These are phyloP conservation scores for Plectrocnemia conspersa DNA, from an alignment of 1,140 invertebrate genomes.

Conservation along the genomic window DNA sequence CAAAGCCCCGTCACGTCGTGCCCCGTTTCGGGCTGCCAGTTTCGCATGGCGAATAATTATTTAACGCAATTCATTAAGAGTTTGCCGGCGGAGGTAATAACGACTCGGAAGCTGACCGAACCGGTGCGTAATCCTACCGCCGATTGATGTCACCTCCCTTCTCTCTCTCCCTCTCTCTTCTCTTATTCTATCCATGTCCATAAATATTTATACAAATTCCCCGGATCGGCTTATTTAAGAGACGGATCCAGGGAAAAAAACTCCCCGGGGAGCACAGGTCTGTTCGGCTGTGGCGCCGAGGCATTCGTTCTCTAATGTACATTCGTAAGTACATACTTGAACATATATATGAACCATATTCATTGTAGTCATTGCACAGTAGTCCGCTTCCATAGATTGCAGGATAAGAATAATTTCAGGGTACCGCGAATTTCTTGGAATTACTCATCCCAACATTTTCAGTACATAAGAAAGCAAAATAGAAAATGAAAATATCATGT, in stretches of 20 bases:
- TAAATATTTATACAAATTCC: background rate
- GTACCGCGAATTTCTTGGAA: too few relatives aligned
- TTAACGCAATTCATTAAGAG: slow-evolving; percentile 20
- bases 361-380: too few relatives aligned
- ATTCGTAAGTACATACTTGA: too few relatives aligned
- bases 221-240: background rate
- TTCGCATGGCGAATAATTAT: slow-evolving; percentile 17
- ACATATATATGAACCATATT: too few relatives aligned
- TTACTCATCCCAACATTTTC: too few relatives aligned
- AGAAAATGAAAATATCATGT: too few relatives aligned
- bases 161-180: background rate
- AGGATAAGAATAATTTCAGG: too few relatives aligned
- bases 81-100: background rate
- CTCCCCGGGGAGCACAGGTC: background rate
- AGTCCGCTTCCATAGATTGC: too few relatives aligned
- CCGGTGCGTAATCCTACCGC: background rate
- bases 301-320: too few relatives aligned
- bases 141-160: background rate
- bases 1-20: slow-evolving; percentile 17
- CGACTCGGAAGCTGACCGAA: background rate
- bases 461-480: too few relatives aligned
- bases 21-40: slow-evolving; percentile 4
- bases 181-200: background rate
- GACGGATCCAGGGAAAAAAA: background rate
- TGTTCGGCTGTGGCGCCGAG: too few relatives aligned